Evolutionary conservation across 2,888 invertebrate species (phyloP), one percentile per base, ranked within the genome.

Genomic region (Ganaspis brasiliensis): DNA sequence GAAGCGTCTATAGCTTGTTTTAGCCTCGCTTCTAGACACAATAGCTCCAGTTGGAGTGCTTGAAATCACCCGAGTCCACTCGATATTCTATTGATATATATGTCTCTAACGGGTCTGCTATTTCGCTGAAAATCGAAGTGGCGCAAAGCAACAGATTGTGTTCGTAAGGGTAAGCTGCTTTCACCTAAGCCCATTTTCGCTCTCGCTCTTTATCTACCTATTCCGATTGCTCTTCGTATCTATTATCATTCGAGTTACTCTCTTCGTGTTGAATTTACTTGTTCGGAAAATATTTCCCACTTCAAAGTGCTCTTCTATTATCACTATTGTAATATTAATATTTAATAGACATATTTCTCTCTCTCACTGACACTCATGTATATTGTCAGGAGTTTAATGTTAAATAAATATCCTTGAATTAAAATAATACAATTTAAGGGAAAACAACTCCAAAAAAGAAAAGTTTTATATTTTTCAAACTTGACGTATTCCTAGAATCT

Each of bases 141-240:
- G 74, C 76, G 71, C 71, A 76, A 76, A 74, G 59, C 81, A 82
- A 84, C 83, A 82, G 84, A 83, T 82, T 81, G 79, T 72, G 74
- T 76, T 75, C 74, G 77, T 76, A 81, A 75, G 78, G 76, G 76
- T 83, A 83, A 84, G 82, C 82, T 78, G 82, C 81, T 82, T 82
- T 79, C 78, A 81, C 81, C 79, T 80, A 79, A 82, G 78, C 76
- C 80, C 80, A 79, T 80, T 82, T 81, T 82, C 76, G 77, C 79
- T 79, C 80, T 79, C 77, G 67, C 80, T 76, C 75, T 55, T 56
- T 59, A 78, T 77, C 75, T 70, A 75, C 71, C 77, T 76, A 56
- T 74, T 75, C 77, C 71, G 74, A 56, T 72, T 77, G 77, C 77
- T 67, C 40, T 24, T 67, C 40, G n/a, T 67, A 14, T 67, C 75